Conservation (phyloP, 30 jellyfish, hydroid and myxozoan species). For the Chrysaora quinquecirrha region DNA sequence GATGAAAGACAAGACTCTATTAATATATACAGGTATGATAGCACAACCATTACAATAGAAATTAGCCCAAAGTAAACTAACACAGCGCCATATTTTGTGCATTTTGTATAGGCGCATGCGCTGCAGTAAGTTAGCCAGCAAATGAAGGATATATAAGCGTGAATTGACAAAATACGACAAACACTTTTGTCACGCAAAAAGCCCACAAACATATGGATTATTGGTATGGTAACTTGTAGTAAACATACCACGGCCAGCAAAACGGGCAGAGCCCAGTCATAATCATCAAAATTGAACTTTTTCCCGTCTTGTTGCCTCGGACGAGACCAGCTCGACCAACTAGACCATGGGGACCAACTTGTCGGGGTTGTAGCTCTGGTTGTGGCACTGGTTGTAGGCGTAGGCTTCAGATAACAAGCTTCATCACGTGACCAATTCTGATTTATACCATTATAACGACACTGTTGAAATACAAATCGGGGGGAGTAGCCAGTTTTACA, state of each 20-base stretch:
- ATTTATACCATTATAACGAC: not conserved
- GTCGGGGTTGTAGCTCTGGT: no score
- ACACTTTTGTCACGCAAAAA: not conserved
- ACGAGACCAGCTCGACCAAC: not conserved
- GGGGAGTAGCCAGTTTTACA: slow-evolving; percentile 42
- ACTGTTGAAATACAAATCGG: slow-evolving; percentile 31
- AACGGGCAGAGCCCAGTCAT: slow-evolving; percentile 8
- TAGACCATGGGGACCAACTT: not conserved
- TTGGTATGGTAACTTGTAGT: not conserved
- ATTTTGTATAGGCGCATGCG: slow-evolving; percentile 16
- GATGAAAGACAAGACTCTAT: slow-evolving; percentile 52
- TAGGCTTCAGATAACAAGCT: no score
- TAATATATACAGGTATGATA: slow-evolving; percentile 32
- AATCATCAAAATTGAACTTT: slow-evolving; percentile 9
- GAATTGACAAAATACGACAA: slow-evolving; percentile 21
- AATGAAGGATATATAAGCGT: slow-evolving; percentile 12
- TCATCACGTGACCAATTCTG: not conserved
- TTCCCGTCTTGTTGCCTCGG: not conserved
- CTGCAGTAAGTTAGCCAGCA: slow-evolving; percentile 25
- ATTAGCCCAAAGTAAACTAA: slow-evolving; percentile 12
- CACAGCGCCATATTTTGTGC: slow-evolving; percentile 15
- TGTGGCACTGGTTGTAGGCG: no score
- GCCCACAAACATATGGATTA: not conserved
- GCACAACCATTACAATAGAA: slow-evolving; percentile 17
- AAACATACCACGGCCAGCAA: slow-evolving; percentile 1